Percentiles rank a stretch among this genome's conserved stretches.
Evolutionary conservation across 2,888 invertebrate species (phyloP).

Genomic region (Smittia aterrima): DNA sequence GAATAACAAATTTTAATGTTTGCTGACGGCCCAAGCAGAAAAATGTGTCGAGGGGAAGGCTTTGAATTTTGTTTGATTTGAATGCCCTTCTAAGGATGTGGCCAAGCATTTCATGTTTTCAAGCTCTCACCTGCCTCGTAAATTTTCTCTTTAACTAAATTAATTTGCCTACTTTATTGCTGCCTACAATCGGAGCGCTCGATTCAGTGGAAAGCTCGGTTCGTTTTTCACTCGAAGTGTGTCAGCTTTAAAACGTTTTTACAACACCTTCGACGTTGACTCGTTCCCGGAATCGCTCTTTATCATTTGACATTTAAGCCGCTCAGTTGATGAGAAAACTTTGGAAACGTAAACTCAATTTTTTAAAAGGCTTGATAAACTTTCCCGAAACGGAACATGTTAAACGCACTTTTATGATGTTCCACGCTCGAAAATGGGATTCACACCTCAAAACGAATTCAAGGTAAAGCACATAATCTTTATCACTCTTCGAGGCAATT

Average conservation of each 20-base stretch:
- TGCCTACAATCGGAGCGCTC: neutral
- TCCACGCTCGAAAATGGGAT: neutral
- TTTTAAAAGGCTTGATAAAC: neutral
- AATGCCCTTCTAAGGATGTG: neutral
- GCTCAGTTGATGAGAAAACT: neutral
- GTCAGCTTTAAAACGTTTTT: neutral
- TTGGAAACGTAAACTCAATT: neutral
- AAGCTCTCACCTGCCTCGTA: conserved; percentile 22
- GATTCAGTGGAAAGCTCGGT: neutral
- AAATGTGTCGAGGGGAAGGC: neutral
- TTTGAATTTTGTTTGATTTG: neutral
- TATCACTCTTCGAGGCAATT: conserved; percentile 6
- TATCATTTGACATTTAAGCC: too few relatives aligned
- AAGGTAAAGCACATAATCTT: conserved; percentile 26
- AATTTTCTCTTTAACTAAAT: conserved; percentile 6
- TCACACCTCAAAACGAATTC: conserved; percentile 26
- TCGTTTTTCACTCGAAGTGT: conserved; percentile 22
- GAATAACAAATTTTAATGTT: conserved; percentile 39
- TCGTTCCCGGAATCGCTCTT: neutral
- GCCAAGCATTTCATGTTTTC: neutral
- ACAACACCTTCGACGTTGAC: too few relatives aligned
- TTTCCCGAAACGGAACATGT: neutral
- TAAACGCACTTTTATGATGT: conserved; percentile 24
- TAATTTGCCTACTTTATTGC: conserved; percentile 34
- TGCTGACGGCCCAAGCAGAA: neutral